Evolutionary conservation across 2,888 invertebrate species (phyloP), one percentile per base, ranked within the genome.

Genomic region (Patella ulyssiponensis): DNA sequence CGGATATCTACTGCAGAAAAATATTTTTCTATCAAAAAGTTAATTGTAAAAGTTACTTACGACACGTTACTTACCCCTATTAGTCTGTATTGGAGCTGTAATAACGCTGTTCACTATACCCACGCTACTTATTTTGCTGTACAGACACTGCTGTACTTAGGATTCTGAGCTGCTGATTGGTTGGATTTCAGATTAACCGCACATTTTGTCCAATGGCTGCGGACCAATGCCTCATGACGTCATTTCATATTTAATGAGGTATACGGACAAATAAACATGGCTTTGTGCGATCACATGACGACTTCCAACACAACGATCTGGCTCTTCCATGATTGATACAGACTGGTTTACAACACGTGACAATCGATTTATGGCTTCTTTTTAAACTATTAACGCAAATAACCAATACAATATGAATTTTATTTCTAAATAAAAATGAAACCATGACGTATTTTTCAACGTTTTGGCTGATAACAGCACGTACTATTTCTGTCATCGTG

Each of bases 201-300:
- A 83, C 79, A 84, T 81, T 79, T 78, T 51, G 78, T 79, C 90
- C 89, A 90, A 90, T 90, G 81, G 83, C 73, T 74, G 20, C 27
- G n/a, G 71, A 71, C 33, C 44, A 44, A 64, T 77, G 58, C 71
- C 58, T 71, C 76, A 74, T 82, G 83, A 82, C 82, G 81, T 81
- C 75, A 76, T 80, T 83, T 81, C 81, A 84, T 84, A 84, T 81
- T 82, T 75, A 79, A 81, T 76, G 78, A 73, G 72, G 72, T 64
- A 52, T 71, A 69, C 77, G 70, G 75, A 80, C 80, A 80, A 80
- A 80, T 77, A 79, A 79, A 73, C 74, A 77, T 70, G 71, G 73
- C 76, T 71, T 76, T 74, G 74, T 77, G 76, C 71, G 78, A 78
- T 80, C 80, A 78, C 78, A 78, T 78, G 78, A 64, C 64, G 20